Conservation (phyloP, 2,113 vertebrate genomes). For the Phaethornis superciliosus region DNA sequence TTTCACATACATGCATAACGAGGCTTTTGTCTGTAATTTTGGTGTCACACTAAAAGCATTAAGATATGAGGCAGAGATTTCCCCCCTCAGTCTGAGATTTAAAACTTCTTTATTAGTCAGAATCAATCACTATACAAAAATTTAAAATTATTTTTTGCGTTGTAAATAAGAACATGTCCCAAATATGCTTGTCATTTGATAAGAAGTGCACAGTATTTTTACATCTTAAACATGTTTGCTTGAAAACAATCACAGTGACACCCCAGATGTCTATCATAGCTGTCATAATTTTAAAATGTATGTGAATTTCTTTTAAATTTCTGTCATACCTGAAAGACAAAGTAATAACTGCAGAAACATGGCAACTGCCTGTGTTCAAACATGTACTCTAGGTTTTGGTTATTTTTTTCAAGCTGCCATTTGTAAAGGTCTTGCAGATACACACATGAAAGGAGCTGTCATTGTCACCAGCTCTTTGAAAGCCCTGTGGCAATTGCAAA, state of each 20-base stretch:
- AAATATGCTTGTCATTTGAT: constrained; percentile 18
- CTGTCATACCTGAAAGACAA: constrained; percentile 6
- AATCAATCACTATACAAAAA: background rate
- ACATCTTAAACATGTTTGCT: background rate
- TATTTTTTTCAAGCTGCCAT: background rate
- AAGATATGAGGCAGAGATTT: background rate
- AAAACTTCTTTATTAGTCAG: constrained; percentile 22
- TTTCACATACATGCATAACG: constrained; percentile 33
- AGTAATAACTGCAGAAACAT: constrained; percentile 20
- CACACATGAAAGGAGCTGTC: constrained; percentile 49
- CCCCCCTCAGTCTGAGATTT: background rate
- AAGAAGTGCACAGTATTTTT: constrained; percentile 1
- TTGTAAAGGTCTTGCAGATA: constrained; percentile 27
- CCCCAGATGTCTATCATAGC: background rate
- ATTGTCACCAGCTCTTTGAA: constrained; percentile 42
- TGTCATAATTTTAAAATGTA: constrained; percentile 9
- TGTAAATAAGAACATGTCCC: background rate
- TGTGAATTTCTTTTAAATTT: constrained; percentile 1
- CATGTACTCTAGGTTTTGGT: background rate
- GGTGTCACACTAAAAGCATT: constrained; percentile 31
- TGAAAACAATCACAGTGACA: background rate
- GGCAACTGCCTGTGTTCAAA: constrained; percentile 18
- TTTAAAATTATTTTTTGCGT: background rate
- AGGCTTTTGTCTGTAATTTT: constrained; percentile 55
- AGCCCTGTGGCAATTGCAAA: constrained; percentile 43